These are phyloP conservation scores for Protophormia terraenovae DNA, from an alignment of 2,888 invertebrate species.

Conservation along the genomic window DNA sequence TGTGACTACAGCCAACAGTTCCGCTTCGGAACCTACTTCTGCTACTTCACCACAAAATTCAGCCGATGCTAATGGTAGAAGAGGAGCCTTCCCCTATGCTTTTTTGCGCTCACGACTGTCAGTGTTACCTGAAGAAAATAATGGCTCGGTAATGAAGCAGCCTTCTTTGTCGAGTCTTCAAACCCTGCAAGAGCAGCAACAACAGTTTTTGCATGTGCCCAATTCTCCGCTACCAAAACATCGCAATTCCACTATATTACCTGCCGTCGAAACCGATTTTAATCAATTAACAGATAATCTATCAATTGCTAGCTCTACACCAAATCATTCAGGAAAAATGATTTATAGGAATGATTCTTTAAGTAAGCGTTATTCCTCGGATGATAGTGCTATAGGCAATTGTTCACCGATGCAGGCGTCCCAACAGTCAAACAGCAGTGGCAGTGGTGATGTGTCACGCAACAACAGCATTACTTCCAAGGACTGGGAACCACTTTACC, in stretches of 20 bases:
- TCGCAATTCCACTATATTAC: conserved; percentile 71
- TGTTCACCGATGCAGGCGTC: conserved; percentile 75
- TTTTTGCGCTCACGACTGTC: conserved; percentile 89
- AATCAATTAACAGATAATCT: conserved; percentile 71
- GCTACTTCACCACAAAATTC: conserved; percentile 68
- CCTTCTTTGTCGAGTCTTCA: conserved; percentile 71
- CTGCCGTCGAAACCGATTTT: conserved; percentile 65
- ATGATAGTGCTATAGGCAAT: conserved; percentile 76
- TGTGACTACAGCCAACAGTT: conserved; percentile 65
- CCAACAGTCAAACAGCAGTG: conserved; percentile 48
- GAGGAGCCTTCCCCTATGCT: conserved; percentile 89
- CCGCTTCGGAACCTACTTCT: conserved; percentile 60
- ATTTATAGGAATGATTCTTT: conserved; percentile 73
- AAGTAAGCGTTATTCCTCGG: conserved; percentile 76
- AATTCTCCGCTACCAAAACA: conserved; percentile 75
- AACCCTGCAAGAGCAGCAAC: conserved; percentile 61
- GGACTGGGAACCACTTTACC: conserved; percentile 84
- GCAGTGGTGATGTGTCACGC: conserved; percentile 78
- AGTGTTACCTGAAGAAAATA: conserved; percentile 89
- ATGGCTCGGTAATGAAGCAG: conserved; percentile 82
- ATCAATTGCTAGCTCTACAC: conserved; percentile 74
- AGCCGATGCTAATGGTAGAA: conserved; percentile 79
- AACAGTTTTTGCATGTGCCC: conserved; percentile 65
- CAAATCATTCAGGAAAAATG: conserved; percentile 74
- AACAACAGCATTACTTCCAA: conserved; percentile 83